Conservation (phyloP, 35 echinoderm and acorn worm genomes). For the Holothuria glaberrima region DNA sequence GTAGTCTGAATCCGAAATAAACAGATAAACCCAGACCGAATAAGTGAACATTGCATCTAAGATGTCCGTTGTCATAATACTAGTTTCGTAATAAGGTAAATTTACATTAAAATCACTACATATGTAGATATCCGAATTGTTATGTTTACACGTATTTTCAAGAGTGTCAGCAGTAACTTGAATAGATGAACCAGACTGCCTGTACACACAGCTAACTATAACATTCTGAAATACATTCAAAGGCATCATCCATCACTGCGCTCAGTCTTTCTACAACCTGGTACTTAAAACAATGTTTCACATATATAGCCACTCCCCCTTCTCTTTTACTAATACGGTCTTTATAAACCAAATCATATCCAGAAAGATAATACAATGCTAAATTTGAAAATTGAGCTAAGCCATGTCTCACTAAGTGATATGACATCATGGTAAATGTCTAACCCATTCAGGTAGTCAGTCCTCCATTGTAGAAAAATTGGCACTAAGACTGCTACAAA, state of each 20-base stretch:
- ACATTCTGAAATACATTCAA: conserved; percentile 19
- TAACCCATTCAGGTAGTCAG: too few species aligned
- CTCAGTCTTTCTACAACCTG: conserved; percentile 6
- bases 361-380: neutral
- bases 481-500: too few species aligned
- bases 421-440: too few species aligned
- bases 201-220: conserved; percentile 11
- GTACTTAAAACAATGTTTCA: conserved; percentile 2
- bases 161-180: neutral
- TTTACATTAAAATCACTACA: conserved; percentile 26
- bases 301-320: neutral
- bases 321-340: neutral
- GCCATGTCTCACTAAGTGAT: conserved; percentile 1
- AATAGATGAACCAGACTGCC: neutral
- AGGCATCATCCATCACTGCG: neutral
- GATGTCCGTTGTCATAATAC: neutral
- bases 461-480: too few species aligned
- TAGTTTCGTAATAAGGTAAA: neutral
- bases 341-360: neutral
- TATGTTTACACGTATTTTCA: neutral
- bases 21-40: conserved; percentile 3
- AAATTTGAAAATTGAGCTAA: neutral
- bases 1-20: neutral
- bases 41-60: conserved; percentile 23
- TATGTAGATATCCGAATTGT: neutral